Evolutionary conservation across 2,113 vertebrate species (phyloP).

Genomic region (Ranitomeya imitator): DNA sequence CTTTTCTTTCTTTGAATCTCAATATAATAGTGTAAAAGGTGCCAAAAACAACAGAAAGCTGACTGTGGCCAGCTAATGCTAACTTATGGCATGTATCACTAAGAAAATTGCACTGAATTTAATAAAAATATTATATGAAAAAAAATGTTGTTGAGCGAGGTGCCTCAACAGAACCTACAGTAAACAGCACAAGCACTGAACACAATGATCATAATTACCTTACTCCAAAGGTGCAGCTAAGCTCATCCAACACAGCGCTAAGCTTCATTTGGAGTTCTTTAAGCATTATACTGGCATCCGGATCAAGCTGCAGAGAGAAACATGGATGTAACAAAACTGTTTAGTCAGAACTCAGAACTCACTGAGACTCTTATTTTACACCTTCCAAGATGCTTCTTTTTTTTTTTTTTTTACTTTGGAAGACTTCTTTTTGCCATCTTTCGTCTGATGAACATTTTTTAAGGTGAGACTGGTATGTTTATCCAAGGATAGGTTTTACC

Average conservation of each 20-base stretch:
- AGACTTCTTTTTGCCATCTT: not conserved
- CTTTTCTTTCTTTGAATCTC: too few relatives aligned
- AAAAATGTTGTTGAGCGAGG: not conserved
- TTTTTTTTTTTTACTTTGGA: not conserved
- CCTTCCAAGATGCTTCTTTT: not conserved
- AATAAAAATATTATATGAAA: not conserved
- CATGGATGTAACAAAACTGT: not conserved
- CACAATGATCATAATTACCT: constrained; percentile 75
- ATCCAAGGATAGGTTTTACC: not conserved
- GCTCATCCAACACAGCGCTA: constrained; percentile 87
- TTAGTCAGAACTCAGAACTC: not conserved
- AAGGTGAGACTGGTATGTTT: not conserved
- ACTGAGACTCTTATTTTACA: not conserved
- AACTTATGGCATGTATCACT: not conserved
- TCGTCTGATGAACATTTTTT: not conserved
- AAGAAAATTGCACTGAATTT: not conserved
- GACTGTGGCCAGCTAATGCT: not conserved
- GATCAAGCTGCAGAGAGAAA: constrained; percentile 84
- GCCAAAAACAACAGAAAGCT: too few relatives aligned
- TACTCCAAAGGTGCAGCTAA: constrained; percentile 84
- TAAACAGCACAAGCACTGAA: not conserved
- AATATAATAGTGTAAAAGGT: too few relatives aligned
- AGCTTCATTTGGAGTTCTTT: constrained; percentile 96
- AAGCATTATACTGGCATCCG: constrained; percentile 87
- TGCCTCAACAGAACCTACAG: not conserved